A percentile compares a stretch with the other conserved stretches of the same genome.
Conservation (phyloP, 2,113 vertebrate genomes). For the Trinectes maculatus region DNA sequence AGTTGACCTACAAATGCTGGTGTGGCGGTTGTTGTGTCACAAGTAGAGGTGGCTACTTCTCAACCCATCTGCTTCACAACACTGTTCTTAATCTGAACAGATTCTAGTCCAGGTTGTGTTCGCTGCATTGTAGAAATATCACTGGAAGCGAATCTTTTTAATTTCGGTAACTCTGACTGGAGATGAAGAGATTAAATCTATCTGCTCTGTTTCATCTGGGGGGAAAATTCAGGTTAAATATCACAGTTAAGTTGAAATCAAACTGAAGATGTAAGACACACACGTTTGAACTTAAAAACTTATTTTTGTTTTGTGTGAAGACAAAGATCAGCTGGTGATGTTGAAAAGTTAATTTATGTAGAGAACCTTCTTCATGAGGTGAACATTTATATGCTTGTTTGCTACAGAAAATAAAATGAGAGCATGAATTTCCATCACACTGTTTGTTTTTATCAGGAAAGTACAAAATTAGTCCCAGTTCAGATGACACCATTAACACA, state of each 20-base stretch:
- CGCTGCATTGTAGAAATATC: background rate
- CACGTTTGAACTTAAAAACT: too few species aligned
- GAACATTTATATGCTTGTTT: constrained; percentile 24
- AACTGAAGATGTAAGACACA: too few species aligned
- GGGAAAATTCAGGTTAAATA: too few species aligned
- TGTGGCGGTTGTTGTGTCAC: too few species aligned
- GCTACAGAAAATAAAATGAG: constrained; percentile 18
- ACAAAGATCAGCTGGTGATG: background rate
- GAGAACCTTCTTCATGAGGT: background rate
- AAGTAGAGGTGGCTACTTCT: too few species aligned
- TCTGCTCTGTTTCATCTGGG: too few species aligned
- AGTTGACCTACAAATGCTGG: background rate
- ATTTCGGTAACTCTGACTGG: background rate
- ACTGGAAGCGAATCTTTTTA: background rate
- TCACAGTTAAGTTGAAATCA: too few species aligned
- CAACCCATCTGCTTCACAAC: too few species aligned
- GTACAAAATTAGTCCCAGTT: constrained; percentile 23
- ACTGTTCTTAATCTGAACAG: too few species aligned
- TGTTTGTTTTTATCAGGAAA: constrained; percentile 27
- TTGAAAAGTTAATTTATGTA: too few species aligned
- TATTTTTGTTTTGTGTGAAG: too few species aligned
- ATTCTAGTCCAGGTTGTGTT: background rate
- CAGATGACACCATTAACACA: background rate
- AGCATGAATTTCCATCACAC: background rate
- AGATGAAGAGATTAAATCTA: background rate